A percentile compares a stretch with the other conserved stretches of the same genome.
These are phyloP conservation scores for Tautogolabrus adspersus DNA, from an alignment of 2,113 vertebrate species.

Conservation along the genomic window DNA sequence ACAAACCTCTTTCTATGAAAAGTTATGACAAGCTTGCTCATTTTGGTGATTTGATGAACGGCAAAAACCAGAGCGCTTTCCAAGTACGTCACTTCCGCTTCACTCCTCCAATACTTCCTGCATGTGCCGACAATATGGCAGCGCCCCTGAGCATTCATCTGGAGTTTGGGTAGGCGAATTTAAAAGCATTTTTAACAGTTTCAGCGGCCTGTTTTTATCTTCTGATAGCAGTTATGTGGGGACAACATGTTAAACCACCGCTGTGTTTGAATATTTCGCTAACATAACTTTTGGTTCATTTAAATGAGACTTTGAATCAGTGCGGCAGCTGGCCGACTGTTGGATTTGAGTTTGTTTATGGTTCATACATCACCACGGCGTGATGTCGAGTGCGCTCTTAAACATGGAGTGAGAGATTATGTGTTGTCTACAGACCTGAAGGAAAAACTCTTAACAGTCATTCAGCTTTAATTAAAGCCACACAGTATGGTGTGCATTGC, in stretches of 20 bases:
- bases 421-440: background rate
- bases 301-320: background rate
- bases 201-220: accelerated
- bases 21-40: too few species aligned
- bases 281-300: accelerated
- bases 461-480: too few species aligned
- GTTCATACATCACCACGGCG: background rate
- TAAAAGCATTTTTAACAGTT: accelerated
- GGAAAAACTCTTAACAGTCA: background rate
- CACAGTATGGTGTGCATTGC: too few species aligned
- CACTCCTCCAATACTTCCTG: slow-evolving; percentile 60
- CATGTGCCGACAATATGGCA: slow-evolving; percentile 87
- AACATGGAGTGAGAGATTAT: background rate
- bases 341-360: slow-evolving; percentile 19
- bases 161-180: slow-evolving; percentile 91
- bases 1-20: too few species aligned
- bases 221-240: background rate
- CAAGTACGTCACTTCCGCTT: slow-evolving; percentile 66
- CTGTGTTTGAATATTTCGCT: accelerated
- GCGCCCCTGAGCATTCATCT: slow-evolving; percentile 89
- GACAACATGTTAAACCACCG: accelerated
- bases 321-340: background rate
- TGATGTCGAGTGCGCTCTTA: background rate
- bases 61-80: too few species aligned
- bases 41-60: too few species aligned